Percentiles rank a stretch among this genome's conserved stretches.
Conservation (phyloP, 2,888 invertebrate species). For the Disparrhopalites patrizii region DNA sequence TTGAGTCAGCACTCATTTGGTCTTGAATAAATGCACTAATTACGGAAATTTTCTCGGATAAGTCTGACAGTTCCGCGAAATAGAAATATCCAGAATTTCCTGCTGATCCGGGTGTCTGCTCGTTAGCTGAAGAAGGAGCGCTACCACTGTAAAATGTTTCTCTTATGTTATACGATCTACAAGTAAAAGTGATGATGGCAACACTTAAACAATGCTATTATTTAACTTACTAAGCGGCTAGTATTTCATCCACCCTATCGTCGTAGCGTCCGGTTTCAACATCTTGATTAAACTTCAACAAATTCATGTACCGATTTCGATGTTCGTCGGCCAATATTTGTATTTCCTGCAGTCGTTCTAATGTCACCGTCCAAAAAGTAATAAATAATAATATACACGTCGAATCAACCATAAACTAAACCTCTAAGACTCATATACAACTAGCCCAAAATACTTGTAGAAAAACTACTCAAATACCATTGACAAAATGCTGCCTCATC, state of each 20-base stretch:
- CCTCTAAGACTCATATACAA: background rate
- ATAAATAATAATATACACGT: background rate
- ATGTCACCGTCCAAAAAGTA: background rate
- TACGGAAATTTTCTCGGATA: constrained; percentile 5
- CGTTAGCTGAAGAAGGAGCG: no score
- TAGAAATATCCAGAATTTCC: constrained; percentile 1
- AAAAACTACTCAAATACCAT: constrained; percentile 4
- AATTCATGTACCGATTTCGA: background rate
- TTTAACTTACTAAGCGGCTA: constrained; percentile 3
- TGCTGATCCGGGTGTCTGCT: no score
- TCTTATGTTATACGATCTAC: background rate
- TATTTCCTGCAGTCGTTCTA: constrained; percentile 20
- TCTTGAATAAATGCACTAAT: constrained; percentile 10
- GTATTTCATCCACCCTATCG: constrained; percentile 6
- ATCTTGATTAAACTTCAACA: constrained; percentile 14
- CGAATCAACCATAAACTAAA: no score
- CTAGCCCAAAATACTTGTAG: background rate
- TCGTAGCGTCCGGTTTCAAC: constrained; percentile 15
- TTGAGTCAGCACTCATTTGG: constrained; percentile 1
- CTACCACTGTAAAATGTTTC: background rate
- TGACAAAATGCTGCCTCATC: constrained; percentile 17
- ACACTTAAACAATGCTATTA: background rate
- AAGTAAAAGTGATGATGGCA: no score
- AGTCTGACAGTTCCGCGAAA: constrained; percentile 9
- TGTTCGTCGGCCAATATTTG: background rate